Evolutionary conservation across 2,797 vertebrate genomes (phyloP), one percentile per base, ranked within the genome.

Genomic region (Liasis olivaceus): DNA sequence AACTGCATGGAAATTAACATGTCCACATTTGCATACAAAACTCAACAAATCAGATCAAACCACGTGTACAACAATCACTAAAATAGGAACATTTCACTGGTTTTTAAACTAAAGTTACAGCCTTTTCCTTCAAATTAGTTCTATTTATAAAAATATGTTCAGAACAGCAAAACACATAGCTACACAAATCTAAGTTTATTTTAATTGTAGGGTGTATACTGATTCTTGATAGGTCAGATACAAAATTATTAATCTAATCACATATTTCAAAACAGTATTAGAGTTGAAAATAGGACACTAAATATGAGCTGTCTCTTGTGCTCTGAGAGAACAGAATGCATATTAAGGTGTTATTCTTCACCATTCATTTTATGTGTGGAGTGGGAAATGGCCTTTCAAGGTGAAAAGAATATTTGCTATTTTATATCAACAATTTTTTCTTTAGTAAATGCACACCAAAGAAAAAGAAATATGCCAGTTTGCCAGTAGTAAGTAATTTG

Each of bases 161-260:
- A 94, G 93, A 95, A 86, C 22, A 86, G 24, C 14, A 94, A 91
- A 91, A 90, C 47, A 96, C 93, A 95, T 94, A 97, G 91, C 90
- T 42, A 93, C 92, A 95, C 87, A 90, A 81, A 90, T 60, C 59
- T 87, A 47, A 31, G 12, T 60, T 28, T 54, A n/a, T 85, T 89
- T 51, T 92, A 56, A 56, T 58, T 22, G 85, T 1, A 2, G 62
- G 26, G 42, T 77, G 9, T 14, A 59, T 93, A 77, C 89, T 28
- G 59, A 51, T 22, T 87, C 7, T 89, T 64, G 93, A 91, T 94
- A 88, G 9, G 51, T 66, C 4, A 17, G 15, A 9, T 22, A 90
- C 26, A 85, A 90, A 81, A 56, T 87, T 86, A 51, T 36, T 42
- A 26, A 88, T 63, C 31, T 6, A 47, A 88, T 28, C 47, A 28